A percentile compares a stretch with the other conserved stretches of the same genome.
These are phyloP conservation scores for Antheraea assamensis DNA, from an alignment of 2,888 invertebrate genomes.

Conservation along the genomic window DNA sequence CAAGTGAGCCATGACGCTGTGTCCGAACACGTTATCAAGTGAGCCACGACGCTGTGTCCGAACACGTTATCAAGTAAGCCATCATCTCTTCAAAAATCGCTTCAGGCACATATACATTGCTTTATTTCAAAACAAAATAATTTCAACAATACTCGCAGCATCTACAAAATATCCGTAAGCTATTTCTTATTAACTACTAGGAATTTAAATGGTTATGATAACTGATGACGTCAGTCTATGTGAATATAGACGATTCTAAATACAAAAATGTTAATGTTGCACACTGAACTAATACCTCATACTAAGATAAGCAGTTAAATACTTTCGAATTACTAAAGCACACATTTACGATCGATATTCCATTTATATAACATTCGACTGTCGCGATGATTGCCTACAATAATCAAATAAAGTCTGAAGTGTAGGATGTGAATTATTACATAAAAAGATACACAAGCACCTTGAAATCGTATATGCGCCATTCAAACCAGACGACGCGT, in stretches of 20 bases:
- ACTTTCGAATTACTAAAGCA: not conserved
- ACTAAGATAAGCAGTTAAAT: not conserved
- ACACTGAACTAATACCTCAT: not conserved
- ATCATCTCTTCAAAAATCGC: no score
- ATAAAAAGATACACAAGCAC: not conserved
- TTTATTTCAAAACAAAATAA: no score
- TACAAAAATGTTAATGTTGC: no score
- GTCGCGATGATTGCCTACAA: not conserved
- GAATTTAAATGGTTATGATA: not conserved
- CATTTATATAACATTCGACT: not conserved
- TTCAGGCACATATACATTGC: no score
- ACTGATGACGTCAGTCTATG: not conserved
- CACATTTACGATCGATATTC: not conserved
- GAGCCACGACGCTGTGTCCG: no score
- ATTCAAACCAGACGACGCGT: conserved; percentile 6
- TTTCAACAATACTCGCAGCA: no score
- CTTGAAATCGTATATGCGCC: conserved; percentile 7
- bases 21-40: no score
- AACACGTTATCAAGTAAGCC: no score
- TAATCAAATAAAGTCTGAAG: not conserved
- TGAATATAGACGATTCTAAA: no score
- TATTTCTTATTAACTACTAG: not conserved
- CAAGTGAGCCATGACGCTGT: no score
- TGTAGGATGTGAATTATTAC: conserved; percentile 7
- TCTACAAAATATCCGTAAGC: no score